Evolutionary conservation across 92 coral and sea anemone genomes (phyloP).

Genomic region (Parazoanthus darwini): DNA sequence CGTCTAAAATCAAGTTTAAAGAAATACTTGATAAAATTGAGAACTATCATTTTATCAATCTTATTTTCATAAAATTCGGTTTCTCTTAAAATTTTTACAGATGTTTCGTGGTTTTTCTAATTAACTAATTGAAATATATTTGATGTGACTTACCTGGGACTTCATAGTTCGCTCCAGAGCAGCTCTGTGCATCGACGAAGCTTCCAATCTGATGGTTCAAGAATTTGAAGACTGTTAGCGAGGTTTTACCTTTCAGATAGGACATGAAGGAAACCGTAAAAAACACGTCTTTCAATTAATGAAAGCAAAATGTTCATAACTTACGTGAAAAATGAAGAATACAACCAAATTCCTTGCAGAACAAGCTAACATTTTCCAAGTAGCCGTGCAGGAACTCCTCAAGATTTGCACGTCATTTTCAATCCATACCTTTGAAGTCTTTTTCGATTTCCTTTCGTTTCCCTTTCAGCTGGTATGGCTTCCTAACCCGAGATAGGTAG

Average conservation of each 20-base stretch:
- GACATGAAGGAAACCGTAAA: neutral
- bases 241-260: neutral
- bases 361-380: neutral
- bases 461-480: neutral
- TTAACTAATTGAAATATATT: neutral
- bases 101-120: neutral
- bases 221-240: neutral
- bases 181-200: slow-evolving; percentile 7
- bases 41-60: neutral
- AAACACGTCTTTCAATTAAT: neutral
- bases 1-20: neutral
- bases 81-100: neutral
- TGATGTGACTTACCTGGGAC: slow-evolving; percentile 13
- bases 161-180: slow-evolving; percentile 1
- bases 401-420: neutral
- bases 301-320: neutral
- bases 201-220: neutral
- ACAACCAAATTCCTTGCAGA: neutral
- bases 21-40: neutral
- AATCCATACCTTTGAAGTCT: neutral
- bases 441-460: neutral
- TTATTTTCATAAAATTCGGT: neutral
- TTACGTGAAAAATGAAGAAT: neutral
- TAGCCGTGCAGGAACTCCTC: neutral
- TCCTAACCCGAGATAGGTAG: neutral